Evolutionary conservation across 2,113 vertebrate genomes (phyloP).

Genomic region (Telmatochromis bifrenatus): DNA sequence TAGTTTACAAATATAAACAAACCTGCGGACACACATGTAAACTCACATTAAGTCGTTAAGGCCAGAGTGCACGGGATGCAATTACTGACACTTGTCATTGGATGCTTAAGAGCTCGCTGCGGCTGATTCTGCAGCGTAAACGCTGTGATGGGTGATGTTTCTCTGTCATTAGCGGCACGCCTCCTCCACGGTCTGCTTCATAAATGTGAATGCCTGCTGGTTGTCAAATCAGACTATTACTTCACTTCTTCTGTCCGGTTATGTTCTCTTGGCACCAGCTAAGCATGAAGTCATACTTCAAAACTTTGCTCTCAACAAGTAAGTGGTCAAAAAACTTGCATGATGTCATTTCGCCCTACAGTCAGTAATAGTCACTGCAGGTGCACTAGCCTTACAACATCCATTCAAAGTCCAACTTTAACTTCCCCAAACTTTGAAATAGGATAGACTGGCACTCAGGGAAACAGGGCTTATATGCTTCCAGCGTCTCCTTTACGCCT

Average conservation of each 20-base stretch:
- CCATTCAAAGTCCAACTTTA: neutral
- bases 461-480: neutral
- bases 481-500: neutral
- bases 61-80: constrained; percentile 16
- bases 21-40: constrained; percentile 21
- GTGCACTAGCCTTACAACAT: neutral
- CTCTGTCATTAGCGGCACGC: neutral
- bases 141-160: neutral
- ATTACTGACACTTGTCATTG: neutral
- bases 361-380: constrained; percentile 11
- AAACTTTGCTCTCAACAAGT: constrained; percentile 1
- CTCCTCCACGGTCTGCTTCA: neutral
- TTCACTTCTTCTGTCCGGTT: neutral
- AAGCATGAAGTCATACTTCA: neutral
- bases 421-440: constrained; percentile 3
- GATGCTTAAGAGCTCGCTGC: neutral
- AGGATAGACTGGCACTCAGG: neutral
- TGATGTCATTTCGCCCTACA: constrained; percentile 9
- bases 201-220: neutral
- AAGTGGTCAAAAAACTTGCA: neutral
- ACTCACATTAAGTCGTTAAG: constrained; percentile 35
- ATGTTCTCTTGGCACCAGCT: neutral
- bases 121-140: neutral
- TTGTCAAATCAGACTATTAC: neutral
- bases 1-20: constrained; percentile 56